Base-by-base conservation (phyloP, 1,140 invertebrate genomes). In the Bombus huntii region DNA sequence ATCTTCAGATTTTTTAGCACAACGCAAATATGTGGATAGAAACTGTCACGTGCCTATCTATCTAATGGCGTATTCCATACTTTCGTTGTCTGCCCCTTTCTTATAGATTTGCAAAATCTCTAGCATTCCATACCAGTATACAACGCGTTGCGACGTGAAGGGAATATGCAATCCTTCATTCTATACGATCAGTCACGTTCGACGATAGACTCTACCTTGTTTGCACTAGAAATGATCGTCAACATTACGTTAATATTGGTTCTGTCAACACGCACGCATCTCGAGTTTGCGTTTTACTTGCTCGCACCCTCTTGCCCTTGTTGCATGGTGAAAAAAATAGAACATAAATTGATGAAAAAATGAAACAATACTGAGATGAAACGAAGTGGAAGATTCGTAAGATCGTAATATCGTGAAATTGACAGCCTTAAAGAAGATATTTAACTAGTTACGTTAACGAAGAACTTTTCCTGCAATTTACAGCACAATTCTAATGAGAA, bases 191-290 rank as follows among this genome's bases (percentile, higher is more conserved):
- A 66, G 59, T 88, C 82, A 90, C 78, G 89, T 89, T 81, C 77
- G 44, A 74, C 80, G 62, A 85, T 77, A 81, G 73, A 65, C 31
- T 53, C 18, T 3, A 65, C 71, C 57, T 68, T 90, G 90, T 91
- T 90, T 91, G 79, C 74, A 72, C 84, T 72, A 62, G 62, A 83
- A 87, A 88, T 85, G 81, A 90, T 90, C 76, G 83, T 66, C 81
- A 59, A 86, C 73, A 73, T 81, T 74, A 81, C 83, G 81, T 83
- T 89, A 87, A 91, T 88, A 91, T 90, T 91, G 79, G 75, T 81
- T 73, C 68, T 86, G 84, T 82, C 68, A 78, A 83, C 72, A 88
- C 28, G 28, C 34, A 83, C 44, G 44, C 47, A 42, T 25, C 75
- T 44, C 34, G 39, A 68, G 68, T 80, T 86, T 80, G 65, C 59